Percentiles rank a stretch among this genome's conserved stretches.
Conservation (phyloP, 2,797 vertebrate genomes). For the Labroides dimidiatus region DNA sequence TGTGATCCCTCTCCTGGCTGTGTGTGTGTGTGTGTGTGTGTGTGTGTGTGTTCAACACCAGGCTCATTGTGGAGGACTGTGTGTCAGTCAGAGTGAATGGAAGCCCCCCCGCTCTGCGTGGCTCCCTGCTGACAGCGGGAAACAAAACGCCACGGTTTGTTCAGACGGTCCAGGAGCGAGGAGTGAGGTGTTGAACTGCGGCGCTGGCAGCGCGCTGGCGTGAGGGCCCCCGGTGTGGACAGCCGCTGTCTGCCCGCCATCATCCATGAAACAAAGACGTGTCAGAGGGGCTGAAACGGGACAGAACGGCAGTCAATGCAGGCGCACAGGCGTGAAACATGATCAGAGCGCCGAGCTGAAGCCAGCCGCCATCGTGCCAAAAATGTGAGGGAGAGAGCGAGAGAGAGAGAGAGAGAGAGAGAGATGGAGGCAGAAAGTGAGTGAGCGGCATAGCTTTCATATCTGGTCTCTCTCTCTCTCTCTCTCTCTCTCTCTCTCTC, state of each 20-base stretch:
- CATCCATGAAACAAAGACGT: conserved; percentile 61
- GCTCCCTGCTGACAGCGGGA: conserved; percentile 46
- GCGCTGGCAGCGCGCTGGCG: conserved; percentile 34
- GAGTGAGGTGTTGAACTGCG: conserved; percentile 25
- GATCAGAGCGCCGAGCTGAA: conserved; percentile 71
- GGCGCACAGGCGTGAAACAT: conserved; percentile 71
- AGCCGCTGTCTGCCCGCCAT: conserved; percentile 65
- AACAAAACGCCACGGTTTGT: conserved; percentile 22
- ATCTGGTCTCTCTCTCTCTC: conserved; percentile 71
- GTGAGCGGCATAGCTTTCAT: conserved; percentile 69
- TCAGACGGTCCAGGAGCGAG: conserved; percentile 10
- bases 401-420: no score
- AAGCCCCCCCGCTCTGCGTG: conserved; percentile 35
- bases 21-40: conserved; percentile 36
- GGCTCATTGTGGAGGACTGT: conserved; percentile 40
- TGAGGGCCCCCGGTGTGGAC: conserved; percentile 31
- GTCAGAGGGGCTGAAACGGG: conserved; percentile 60
- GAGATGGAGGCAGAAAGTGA: conserved; percentile 40
- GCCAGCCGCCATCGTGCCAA: conserved; percentile 67
- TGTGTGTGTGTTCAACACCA: conserved; percentile 31
- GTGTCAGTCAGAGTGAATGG: conserved; percentile 55
- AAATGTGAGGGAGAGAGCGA: conserved; percentile 28
- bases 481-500: conserved; percentile 69
- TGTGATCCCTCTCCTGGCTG: conserved; percentile 53
- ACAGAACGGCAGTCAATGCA: conserved; percentile 57